Conservation (phyloP, 2,797 vertebrate genomes). For the Enteromius thamalakanensis region DNA sequence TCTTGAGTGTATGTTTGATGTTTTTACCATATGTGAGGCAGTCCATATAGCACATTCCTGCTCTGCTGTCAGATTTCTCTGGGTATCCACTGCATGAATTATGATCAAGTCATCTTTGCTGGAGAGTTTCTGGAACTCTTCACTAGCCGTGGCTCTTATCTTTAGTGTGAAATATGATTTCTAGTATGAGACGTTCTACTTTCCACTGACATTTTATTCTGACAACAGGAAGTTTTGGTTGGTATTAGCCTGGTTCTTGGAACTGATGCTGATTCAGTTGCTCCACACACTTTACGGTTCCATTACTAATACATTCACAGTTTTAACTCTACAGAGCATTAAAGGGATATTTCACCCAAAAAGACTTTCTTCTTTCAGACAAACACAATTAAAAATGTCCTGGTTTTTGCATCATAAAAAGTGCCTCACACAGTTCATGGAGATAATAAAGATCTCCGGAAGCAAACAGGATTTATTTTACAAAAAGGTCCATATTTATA, state of each 20-base stretch:
- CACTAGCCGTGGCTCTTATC: conserved; percentile 20
- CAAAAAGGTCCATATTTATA: background rate
- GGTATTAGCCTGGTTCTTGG: conserved; percentile 16
- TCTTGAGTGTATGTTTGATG: conserved; percentile 59
- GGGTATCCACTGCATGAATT: conserved; percentile 32
- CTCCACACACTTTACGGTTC: conserved; percentile 11
- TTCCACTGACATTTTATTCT: conserved; percentile 17
- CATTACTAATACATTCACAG: conserved; percentile 15
- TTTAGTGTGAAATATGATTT: conserved; percentile 55
- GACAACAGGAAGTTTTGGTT: conserved; percentile 3
- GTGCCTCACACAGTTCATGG: background rate
- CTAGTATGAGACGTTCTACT: conserved; percentile 46
- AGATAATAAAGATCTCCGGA: background rate
- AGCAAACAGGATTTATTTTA: background rate
- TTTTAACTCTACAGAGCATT: background rate
- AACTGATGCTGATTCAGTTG: conserved; percentile 25
- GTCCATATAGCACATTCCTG: conserved; percentile 53
- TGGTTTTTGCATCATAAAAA: background rate
- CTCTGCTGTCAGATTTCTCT: conserved; percentile 58
- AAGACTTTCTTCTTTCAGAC: background rate
- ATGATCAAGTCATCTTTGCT: conserved; percentile 53
- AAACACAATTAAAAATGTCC: background rate
- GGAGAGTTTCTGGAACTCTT: conserved; percentile 46
- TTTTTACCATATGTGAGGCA: conserved; percentile 60
- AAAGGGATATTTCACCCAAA: background rate